These are phyloP conservation scores for Myrmecophaga tridactyla DNA, from an alignment of 2,113 vertebrate genomes.

Conservation along the genomic window DNA sequence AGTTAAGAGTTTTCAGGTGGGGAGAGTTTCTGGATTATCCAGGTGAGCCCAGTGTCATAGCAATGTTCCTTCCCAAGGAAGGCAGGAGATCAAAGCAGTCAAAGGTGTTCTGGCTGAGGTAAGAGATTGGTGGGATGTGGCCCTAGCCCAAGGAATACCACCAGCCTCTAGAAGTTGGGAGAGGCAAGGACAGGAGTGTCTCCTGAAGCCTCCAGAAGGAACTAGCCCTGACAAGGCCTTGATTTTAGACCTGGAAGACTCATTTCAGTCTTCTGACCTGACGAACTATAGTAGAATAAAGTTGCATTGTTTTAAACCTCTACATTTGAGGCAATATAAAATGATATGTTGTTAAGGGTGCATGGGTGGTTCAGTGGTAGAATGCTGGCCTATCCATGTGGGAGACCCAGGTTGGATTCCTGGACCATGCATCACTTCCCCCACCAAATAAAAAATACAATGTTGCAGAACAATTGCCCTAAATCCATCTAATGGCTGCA, in stretches of 20 bases:
- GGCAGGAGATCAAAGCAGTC: background rate
- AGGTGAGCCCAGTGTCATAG: background rate
- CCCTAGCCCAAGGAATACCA: background rate
- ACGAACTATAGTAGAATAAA: background rate
- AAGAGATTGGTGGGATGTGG: background rate
- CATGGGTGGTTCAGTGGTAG: too few species aligned
- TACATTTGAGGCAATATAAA: background rate
- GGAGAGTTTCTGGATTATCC: background rate
- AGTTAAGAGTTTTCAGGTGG: background rate
- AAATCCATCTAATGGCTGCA: background rate
- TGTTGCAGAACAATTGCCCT: background rate
- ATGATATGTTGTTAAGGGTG: too few species aligned
- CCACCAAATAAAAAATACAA: too few species aligned
- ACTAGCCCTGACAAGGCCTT: background rate
- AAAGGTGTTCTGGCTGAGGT: background rate
- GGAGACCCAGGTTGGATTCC: too few species aligned
- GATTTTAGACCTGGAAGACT: background rate
- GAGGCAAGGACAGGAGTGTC: background rate
- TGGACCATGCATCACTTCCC: too few species aligned
- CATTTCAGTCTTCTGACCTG: background rate
- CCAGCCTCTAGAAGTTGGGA: background rate
- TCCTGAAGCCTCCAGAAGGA: background rate
- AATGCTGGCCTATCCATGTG: too few species aligned
- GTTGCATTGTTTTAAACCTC: background rate
- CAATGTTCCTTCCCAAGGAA: background rate